These are phyloP conservation scores for Strongylocentrotus purpuratus DNA, from an alignment of 35 echinoderm and acorn worm species.

Conservation along the genomic window DNA sequence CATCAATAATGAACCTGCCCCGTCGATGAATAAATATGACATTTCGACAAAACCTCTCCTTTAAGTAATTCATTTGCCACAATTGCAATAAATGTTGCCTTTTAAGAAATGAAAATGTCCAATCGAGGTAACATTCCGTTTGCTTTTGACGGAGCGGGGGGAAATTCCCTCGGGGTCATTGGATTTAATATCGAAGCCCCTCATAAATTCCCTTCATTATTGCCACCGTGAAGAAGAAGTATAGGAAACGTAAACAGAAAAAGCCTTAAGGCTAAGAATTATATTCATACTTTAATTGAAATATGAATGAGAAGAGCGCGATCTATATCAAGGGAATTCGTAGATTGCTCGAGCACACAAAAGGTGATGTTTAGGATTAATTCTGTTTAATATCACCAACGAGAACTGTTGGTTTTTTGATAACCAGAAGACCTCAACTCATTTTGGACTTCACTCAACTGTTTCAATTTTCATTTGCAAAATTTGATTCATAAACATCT, in stretches of 20 bases:
- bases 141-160: not conserved
- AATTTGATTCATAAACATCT: not conserved
- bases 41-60: not conserved
- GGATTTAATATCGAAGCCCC: not conserved
- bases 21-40: not conserved
- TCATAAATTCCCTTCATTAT: conserved; percentile 4
- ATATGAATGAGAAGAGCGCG: not conserved
- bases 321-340: not conserved
- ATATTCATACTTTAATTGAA: not conserved
- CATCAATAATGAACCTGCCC: not conserved
- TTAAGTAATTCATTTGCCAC: not conserved
- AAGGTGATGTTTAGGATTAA: not conserved
- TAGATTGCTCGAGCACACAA: not conserved
- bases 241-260: not conserved
- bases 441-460: not conserved
- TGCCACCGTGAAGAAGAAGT: not conserved
- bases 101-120: not conserved
- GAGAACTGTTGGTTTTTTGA: no score
- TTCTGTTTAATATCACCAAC: no score
- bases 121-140: not conserved
- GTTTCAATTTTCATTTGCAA: not conserved
- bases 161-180: not conserved
- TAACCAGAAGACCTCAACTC: no score
- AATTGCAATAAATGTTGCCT: not conserved
- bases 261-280: not conserved